These are phyloP conservation scores for Onychorhynchus coronatus DNA, from an alignment of 2,113 vertebrate species.

Conservation along the genomic window DNA sequence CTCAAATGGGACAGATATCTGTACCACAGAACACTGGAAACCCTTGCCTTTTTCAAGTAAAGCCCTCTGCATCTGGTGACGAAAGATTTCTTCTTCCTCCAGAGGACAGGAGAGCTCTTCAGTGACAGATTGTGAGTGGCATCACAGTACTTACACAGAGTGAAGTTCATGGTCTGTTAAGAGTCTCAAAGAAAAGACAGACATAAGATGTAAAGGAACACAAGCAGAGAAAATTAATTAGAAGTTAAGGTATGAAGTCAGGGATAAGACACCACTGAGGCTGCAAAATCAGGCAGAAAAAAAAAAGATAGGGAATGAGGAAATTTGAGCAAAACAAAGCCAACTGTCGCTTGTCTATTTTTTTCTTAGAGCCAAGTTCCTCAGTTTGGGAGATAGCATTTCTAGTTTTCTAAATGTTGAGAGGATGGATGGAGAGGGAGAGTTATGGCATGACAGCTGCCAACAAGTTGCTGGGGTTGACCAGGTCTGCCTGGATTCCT, in stretches of 20 bases:
- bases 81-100: not conserved
- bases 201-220: not conserved
- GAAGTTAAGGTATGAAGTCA: not conserved
- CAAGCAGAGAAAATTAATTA: not conserved
- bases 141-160: not conserved
- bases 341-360: not conserved
- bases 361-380: not conserved
- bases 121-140: fast-evolving
- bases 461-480: not conserved
- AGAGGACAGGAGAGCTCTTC: not conserved
- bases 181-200: not conserved
- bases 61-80: not conserved
- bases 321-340: not conserved
- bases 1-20: not conserved
- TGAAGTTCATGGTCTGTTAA: not conserved
- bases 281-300: not conserved
- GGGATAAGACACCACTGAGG: not conserved
- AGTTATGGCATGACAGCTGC: not conserved
- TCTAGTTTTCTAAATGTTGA: not conserved
- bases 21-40: not conserved
- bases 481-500: not conserved
- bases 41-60: not conserved
- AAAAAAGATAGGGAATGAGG: not conserved
- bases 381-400: not conserved
- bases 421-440: not conserved